Base-by-base conservation (phyloP, 2,113 vertebrate genomes). In the Bujurquina vittata region DNA sequence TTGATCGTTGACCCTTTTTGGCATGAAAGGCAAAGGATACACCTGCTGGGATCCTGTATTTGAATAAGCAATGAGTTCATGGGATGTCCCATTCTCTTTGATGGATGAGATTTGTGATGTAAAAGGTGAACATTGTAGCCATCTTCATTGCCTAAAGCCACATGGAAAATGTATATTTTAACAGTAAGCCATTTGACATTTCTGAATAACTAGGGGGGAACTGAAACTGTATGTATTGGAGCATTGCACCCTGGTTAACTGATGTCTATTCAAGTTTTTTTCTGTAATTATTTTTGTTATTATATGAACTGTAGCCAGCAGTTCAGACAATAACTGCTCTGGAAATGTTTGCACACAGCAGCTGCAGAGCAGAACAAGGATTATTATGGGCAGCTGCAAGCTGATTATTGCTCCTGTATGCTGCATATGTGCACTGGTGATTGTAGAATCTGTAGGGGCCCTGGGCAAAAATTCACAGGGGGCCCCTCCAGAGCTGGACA, bases 31-130 rank as follows among this genome's bases (percentile, higher is more conserved):
- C 76, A 85, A 86, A 91, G 18, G 69, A 84, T 83, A 76, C 57
- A 82, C 79, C 72, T 90, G 73, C 67, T 89, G 59, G 85, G 75
- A 84, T 72, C 80, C 82, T 80, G 56, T 79, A 69, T 90, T 90
- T 88, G 73, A 90, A 84, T 76, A 89, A 87, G 87, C 82, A 89
- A 88, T 77, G 79, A 63, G 65, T 83, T 87, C 85, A 89, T 90
- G 75, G 81, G 57, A 87, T 79, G 59, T 73, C 67, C 78, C 43
- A 40, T 83, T 91, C 78, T 63, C 54, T 83, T 72, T 87, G 82
- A 89, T 89, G 67, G 63, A 90, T 90, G 82, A 84, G 55, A 59
- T 80, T 67, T 86, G 35, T 83, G 73, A 88, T 69, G 55, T 61
- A 79, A 33, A 74, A 59, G 74, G 78, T 82, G 79, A 75, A 87